Percentiles rank a stretch among this genome's conserved stretches.
Evolutionary conservation across 2,888 invertebrate genomes (phyloP).

Genomic region (Coleophora flavipennella): DNA sequence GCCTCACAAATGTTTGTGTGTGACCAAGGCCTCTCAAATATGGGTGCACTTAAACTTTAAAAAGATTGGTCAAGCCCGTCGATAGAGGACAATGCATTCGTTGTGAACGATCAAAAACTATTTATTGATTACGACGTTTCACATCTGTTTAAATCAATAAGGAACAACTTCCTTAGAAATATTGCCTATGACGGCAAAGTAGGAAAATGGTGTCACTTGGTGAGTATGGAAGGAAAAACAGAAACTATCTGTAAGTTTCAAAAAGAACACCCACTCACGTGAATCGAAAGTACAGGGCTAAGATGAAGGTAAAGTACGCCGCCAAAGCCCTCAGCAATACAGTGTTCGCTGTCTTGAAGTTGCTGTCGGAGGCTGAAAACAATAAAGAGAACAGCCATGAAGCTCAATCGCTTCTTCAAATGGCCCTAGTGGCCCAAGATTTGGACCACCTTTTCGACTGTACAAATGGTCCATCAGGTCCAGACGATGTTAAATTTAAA

Average conservation of each 20-base stretch:
- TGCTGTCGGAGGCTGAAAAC: conserved; percentile 5
- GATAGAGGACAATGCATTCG: conserved; percentile 5
- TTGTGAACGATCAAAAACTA: conserved; percentile 3
- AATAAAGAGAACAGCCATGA: conserved; percentile 1
- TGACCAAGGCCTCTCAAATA: conserved; percentile 15
- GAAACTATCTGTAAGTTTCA: conserved; percentile 1
- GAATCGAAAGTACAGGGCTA: conserved; percentile 4
- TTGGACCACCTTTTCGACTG: conserved; percentile 12
- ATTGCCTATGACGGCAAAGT: conserved; percentile 2
- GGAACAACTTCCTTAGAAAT: conserved; percentile 6
- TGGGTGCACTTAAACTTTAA: conserved; percentile 6
- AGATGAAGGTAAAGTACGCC: conserved; percentile 14
- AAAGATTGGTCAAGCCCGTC: conserved; percentile 1
- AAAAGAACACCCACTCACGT: conserved; percentile 2
- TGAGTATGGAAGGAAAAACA: conserved; percentile 3
- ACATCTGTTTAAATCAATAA: conserved; percentile 9
- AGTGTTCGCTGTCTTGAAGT: conserved; percentile 11
- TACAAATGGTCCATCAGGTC: conserved; percentile 12
- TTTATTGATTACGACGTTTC: conserved; percentile 8
- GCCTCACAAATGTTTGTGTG: conserved; percentile 10
- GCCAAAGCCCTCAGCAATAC: conserved; percentile 14
- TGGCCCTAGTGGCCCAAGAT: conserved; percentile 7
- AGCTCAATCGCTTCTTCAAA: too few relatives aligned
- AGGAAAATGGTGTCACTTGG: conserved; percentile 7
- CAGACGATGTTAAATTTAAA: conserved; percentile 10